These are phyloP conservation scores for Drosophila ambigua DNA, from an alignment of 1,140 invertebrate species.

Conservation along the genomic window DNA sequence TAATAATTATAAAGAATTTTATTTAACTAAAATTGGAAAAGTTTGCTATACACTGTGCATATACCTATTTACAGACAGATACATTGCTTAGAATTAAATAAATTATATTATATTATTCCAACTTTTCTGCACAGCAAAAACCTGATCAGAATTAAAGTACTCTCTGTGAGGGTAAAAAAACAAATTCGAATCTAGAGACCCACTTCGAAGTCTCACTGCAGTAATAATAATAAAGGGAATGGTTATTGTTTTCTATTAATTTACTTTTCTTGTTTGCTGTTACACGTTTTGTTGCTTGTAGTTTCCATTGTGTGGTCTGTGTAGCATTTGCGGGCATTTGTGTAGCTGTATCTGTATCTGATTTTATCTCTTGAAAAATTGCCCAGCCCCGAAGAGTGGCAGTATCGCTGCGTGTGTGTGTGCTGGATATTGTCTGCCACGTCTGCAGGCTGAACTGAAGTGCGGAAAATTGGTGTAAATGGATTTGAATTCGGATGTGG, in stretches of 20 bases:
- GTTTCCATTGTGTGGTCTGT: slow-evolving; percentile 31
- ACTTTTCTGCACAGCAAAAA: neutral
- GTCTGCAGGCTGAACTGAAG: slow-evolving; percentile 30
- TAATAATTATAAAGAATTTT: no score
- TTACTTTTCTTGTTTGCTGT: slow-evolving; percentile 44
- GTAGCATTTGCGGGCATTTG: neutral
- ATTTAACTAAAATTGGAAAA: no score
- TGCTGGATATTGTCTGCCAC: slow-evolving; percentile 32
- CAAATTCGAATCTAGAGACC: slow-evolving; percentile 48
- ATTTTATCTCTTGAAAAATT: slow-evolving; percentile 54
- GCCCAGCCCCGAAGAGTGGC: slow-evolving; percentile 28
- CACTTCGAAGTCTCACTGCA: slow-evolving; percentile 46
- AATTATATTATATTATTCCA: neutral
- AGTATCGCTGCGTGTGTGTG: slow-evolving; percentile 1
- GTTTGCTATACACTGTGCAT: no score
- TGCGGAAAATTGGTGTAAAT: slow-evolving; percentile 46
- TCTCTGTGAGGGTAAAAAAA: slow-evolving; percentile 8
- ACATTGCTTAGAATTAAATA: no score
- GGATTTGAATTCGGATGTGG: slow-evolving; percentile 28
- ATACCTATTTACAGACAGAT: no score
- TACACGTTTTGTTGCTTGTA: slow-evolving; percentile 36
- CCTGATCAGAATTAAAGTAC: no score
- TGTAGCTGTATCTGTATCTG: neutral
- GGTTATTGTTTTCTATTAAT: slow-evolving; percentile 57
- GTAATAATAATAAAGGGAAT: slow-evolving; percentile 55